Percentiles rank a stretch among this genome's conserved stretches.
These are phyloP conservation scores for Atrichornis clamosus DNA, from an alignment of 2,113 vertebrate species.

Conservation along the genomic window DNA sequence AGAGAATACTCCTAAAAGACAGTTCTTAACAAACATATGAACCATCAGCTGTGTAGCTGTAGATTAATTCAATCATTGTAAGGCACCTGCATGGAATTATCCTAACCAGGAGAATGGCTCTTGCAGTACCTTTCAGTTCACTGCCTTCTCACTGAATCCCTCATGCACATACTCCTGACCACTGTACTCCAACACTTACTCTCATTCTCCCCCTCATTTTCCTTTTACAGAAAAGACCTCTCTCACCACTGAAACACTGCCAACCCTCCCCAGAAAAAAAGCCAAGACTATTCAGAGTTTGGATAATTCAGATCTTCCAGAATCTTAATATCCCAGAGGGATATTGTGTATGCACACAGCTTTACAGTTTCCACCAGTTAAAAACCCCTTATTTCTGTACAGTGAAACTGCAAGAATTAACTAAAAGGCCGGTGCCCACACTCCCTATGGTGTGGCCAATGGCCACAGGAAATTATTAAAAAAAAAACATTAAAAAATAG, in stretches of 20 bases:
- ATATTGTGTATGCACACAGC: background rate
- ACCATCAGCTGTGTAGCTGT: background rate
- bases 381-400: background rate
- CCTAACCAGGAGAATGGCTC: background rate
- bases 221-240: background rate
- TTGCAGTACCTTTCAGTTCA: background rate
- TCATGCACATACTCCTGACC: background rate
- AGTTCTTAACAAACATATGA: background rate
- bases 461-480: background rate
- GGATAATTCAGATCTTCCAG: background rate
- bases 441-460: background rate
- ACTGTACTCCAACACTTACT: background rate
- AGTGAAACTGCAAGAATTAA: background rate
- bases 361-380: background rate
- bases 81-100: background rate
- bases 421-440: background rate
- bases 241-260: background rate
- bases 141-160: background rate
- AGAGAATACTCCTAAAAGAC: background rate
- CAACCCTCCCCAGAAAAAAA: fast-evolving
- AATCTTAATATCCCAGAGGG: background rate
- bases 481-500: background rate
- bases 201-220: background rate
- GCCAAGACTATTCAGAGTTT: background rate
- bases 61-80: background rate